Conservation (phyloP, 2,797 vertebrate species). For the Takifugu rubripes region DNA sequence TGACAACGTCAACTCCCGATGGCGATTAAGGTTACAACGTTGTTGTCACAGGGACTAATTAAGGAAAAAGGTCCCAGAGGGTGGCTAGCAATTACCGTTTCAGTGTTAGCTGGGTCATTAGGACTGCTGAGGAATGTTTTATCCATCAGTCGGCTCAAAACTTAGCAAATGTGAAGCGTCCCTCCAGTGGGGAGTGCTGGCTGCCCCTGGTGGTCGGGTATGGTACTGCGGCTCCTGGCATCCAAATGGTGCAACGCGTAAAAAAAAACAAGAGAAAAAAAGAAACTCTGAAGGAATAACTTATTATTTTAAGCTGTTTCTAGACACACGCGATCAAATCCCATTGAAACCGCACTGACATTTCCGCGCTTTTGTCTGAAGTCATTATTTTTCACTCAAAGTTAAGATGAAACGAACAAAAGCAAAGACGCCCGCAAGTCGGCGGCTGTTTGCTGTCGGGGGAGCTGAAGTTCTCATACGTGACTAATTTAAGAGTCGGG, state of each 20-base stretch:
- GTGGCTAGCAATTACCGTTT: constrained; percentile 14
- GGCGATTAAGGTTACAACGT: constrained; percentile 52
- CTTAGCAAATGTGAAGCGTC: too few relatives aligned
- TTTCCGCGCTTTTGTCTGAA: not conserved
- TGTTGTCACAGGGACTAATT: constrained; percentile 44
- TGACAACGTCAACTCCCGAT: constrained; percentile 8
- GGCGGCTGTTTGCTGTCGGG: constrained; percentile 6
- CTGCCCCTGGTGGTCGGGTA: too few relatives aligned
- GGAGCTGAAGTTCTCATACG: constrained; percentile 2
- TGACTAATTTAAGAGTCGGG: not conserved
- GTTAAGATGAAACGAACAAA: constrained; percentile 11
- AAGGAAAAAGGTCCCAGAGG: constrained; percentile 29
- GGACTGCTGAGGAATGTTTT: too few relatives aligned
- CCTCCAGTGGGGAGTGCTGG: too few relatives aligned
- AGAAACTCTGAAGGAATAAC: constrained; percentile 7
- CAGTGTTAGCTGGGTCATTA: not conserved
- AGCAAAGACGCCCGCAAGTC: not conserved
- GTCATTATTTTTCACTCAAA: constrained; percentile 27
- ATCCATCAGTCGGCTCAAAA: too few relatives aligned
- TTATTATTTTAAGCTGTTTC: constrained; percentile 16
- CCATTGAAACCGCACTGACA: not conserved
- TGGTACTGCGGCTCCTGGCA: too few relatives aligned
- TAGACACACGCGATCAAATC: constrained; percentile 11
- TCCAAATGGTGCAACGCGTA: not conserved
- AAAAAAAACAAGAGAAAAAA: not conserved